A percentile compares a stretch with the other conserved stretches of the same genome.
Conservation (phyloP, 92 coral and sea anemone species). For the Epizoanthus stellaris region DNA sequence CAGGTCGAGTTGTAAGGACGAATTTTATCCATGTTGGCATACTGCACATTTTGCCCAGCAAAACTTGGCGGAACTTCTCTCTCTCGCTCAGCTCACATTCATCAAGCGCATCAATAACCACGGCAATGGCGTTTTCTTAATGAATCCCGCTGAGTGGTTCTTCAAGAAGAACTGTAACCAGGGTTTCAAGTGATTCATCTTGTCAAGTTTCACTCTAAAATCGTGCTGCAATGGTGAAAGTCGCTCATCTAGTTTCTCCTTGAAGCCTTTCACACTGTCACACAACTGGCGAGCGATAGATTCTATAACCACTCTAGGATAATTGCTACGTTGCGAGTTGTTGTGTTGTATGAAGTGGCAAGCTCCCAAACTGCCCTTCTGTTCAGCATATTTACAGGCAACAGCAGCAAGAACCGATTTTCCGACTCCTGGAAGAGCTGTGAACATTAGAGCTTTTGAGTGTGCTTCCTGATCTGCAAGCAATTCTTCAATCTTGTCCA, state of each 20-base stretch:
- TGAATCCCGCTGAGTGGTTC: background rate
- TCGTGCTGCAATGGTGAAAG: background rate
- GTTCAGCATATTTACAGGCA: background rate
- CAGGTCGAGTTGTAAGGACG: background rate
- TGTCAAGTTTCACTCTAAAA: background rate
- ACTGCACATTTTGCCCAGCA: background rate
- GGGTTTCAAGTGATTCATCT: background rate
- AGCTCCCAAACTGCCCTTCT: background rate
- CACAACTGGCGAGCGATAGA: background rate
- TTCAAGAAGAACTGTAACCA: background rate
- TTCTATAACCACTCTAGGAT: background rate
- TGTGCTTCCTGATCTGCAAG: no score
- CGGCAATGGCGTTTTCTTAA: background rate
- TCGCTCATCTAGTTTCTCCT: background rate
- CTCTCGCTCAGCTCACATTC: background rate
- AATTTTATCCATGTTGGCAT: background rate
- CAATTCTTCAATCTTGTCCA: no score
- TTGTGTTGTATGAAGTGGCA: conserved; percentile 1
- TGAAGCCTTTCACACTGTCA: background rate
- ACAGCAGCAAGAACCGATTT: background rate
- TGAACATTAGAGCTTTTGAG: no score
- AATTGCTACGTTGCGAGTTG: conserved; percentile 1
- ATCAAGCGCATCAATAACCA: background rate
- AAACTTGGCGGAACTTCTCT: background rate
- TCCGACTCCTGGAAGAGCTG: no score